A percentile compares a stretch with the other conserved stretches of the same genome.
These are phyloP conservation scores for Lasioglossum vierecki DNA, from an alignment of 2,888 invertebrate species.

Conservation along the genomic window DNA sequence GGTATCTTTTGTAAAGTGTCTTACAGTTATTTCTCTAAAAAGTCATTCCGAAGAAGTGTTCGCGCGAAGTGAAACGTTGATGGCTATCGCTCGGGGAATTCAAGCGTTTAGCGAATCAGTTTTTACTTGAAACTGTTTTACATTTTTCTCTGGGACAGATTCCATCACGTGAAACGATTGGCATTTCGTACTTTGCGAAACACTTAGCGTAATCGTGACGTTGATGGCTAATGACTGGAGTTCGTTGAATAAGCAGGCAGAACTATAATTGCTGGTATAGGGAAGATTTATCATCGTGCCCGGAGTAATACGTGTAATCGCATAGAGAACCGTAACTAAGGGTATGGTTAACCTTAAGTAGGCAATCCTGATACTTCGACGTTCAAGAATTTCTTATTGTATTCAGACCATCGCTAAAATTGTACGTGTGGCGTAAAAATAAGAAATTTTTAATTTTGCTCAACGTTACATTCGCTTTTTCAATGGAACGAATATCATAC, in stretches of 20 bases:
- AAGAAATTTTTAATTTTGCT: neutral
- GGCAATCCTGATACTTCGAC: neutral
- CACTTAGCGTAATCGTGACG: neutral
- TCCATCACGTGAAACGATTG: neutral
- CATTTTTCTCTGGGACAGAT: neutral
- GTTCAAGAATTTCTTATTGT: neutral
- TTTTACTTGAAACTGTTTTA: neutral
- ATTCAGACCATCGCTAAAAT: neutral
- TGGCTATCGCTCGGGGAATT: neutral
- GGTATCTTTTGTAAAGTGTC: too few relatives aligned
- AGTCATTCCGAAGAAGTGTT: too few relatives aligned
- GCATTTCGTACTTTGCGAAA: neutral
- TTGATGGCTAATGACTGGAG: slow-evolving; percentile 7
- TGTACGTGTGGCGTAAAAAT: neutral
- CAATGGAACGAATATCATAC: too few relatives aligned
- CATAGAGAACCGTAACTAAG: neutral
- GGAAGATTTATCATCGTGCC: neutral
- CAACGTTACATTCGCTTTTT: too few relatives aligned
- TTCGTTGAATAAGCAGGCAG: neutral
- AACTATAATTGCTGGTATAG: neutral
- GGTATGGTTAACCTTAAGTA: neutral
- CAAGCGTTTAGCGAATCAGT: neutral
- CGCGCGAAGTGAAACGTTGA: neutral
- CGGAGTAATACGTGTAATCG: neutral
- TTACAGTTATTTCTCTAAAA: too few relatives aligned